Base-by-base conservation (phyloP, 2,888 invertebrate species). In the Orgyia antiqua region DNA sequence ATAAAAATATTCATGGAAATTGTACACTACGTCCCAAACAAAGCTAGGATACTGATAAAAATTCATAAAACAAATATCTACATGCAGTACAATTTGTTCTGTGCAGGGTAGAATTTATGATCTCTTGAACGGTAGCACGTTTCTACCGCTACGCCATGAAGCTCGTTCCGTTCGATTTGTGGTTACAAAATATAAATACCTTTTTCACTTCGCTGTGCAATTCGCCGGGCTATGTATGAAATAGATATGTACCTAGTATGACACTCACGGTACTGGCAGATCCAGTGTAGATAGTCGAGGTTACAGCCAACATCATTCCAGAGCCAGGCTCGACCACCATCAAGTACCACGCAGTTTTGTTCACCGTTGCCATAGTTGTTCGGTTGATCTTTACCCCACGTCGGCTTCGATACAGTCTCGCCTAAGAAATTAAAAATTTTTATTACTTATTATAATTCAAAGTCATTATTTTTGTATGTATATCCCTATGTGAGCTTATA, bases 291-390 rank as follows among this genome's bases (percentile, higher is more conserved):
- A 62, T 96, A 96, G 78, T 97, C 96, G 36, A 97, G 89, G 73
- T 96, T 96, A 69, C 97, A 97, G 29, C 96, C 96, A 12, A 97
- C 96, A 73, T 97, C 97, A 71, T 97, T 97, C 96, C 97, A 97
- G 0, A 93, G 86, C 97, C 97, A 97, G 39, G 92, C 91, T 27
- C 95, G 88, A 0, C 94, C 96, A 1, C 96, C 96, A 66, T 97
- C 97, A 45, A 97, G 83, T 8, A 96, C 96, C n/a, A 93, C 95
- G 77, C 97, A 97, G 71, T 97, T 96, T 71, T 97, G 97, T 60
- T 97, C 95, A 0, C 96, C 96, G 67, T 97, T 97, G 18, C 36
- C 36, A 86, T 97, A 97, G 68, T 97, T 97, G 72, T 97, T 97
- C 0, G 97, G 97, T 65, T 97, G 97, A 62, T 96, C 96, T 67